Base-by-base conservation (phyloP, 2,888 invertebrate species). In the Brachyptera risi region DNA sequence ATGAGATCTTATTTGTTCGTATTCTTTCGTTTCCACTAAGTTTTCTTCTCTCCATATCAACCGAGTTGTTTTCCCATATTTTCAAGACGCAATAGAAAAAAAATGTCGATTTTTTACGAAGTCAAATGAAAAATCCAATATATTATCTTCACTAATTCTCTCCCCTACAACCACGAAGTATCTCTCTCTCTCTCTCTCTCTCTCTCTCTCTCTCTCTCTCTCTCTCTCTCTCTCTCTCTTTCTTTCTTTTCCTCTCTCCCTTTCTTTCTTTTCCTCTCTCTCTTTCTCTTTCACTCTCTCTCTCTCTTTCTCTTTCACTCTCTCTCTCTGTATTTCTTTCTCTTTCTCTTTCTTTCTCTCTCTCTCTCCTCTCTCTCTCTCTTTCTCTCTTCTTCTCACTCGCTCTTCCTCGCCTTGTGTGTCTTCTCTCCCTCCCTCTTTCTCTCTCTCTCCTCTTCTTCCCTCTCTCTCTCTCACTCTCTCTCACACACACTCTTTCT, bases 351-450 rank as follows among this genome's bases (percentile, higher is more conserved):
- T n/a, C n/a, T n/a, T n/a, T n/a, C n/a, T n/a, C n/a, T n/a, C n/a
- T n/a, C n/a, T 49, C 49, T 49, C 24, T 49, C 3, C 42, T 31
- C 40, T 40, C 40, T 42, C n/a, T 42, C 42, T 42, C 42, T 15
- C 2, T 42, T 21, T 42, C 15, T 19, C 42, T 17, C 3, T 38
- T 9, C 17, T 17, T 17, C 38, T 38, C 17, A n/a, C n/a, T n/a
- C n/a, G n/a, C n/a, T n/a, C n/a, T n/a, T n/a, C n/a, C n/a, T n/a
- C 42, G 17, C 42, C 21, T 42, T 21, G 21, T 42, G 42, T 21
- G 21, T 42, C 42, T 42, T 17, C 38, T 38, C 38, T 7, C 5
- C 9, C 19, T 38, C 19, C 9, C 24, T 38, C 4, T 21, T 27
- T 17, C 27, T 57, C 17, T 11, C 24, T 2, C 40, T 7, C 57